Conservation (phyloP, 1,140 invertebrate genomes). For the Heliconius hermathena region DNA sequence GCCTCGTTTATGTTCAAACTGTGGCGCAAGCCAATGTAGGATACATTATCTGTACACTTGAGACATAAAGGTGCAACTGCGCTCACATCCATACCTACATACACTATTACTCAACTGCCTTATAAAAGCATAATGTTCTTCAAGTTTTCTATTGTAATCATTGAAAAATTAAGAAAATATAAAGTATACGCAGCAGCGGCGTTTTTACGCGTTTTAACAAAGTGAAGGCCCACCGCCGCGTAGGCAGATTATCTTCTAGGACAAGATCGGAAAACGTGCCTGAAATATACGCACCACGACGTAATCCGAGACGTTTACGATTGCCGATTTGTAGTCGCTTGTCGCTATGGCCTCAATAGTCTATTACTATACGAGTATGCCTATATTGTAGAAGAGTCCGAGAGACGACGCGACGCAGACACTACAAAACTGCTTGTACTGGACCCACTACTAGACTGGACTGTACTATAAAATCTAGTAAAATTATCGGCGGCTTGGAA, state of each 20-base stretch:
- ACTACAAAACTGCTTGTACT: not conserved
- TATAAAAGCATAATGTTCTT: not conserved
- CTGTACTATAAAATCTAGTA: slow-evolving; percentile 5
- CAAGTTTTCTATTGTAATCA: not conserved
- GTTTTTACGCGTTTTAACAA: not conserved
- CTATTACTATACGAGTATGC: too few relatives aligned
- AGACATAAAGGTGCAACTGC: slow-evolving; percentile 6
- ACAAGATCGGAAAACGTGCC: slow-evolving; percentile 9
- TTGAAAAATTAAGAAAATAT: not conserved
- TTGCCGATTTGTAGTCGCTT: slow-evolving; percentile 8
- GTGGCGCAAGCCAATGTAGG: slow-evolving; percentile 2
- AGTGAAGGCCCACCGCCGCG: not conserved
- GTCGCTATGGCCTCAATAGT: not conserved
- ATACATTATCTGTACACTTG: not conserved
- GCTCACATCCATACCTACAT: not conserved
- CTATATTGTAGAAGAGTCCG: too few relatives aligned
- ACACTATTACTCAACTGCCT: not conserved
- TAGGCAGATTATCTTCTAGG: slow-evolving; percentile 20
- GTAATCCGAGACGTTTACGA: slow-evolving; percentile 24
- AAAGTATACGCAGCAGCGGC: not conserved
- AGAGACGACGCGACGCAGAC: not conserved
- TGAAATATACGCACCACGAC: slow-evolving; percentile 13
- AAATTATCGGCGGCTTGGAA: slow-evolving; percentile 11
- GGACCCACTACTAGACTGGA: not conserved
- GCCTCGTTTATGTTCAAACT: not conserved